Base-by-base conservation (phyloP, 2,113 vertebrate species). In the Pteruthius melanotis region DNA sequence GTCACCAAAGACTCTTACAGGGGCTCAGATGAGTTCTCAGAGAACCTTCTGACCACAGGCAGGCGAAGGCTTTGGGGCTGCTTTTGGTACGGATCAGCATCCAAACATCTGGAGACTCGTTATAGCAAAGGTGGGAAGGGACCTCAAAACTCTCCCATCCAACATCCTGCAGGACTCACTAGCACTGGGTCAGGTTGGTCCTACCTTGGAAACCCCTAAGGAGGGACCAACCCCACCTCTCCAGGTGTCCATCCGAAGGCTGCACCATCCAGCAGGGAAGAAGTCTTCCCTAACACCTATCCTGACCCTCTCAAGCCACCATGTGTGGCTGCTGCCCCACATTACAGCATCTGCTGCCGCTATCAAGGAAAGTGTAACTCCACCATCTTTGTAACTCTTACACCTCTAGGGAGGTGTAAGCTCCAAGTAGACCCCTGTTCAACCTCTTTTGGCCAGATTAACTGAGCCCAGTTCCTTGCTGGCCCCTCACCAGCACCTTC, bases 301-400 rank as follows among this genome's bases (percentile, higher is more conserved):
- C 22, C 26, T 4, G 1, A 8, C 33, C n/a, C 49, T 71, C 21
- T 53, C 44, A 64, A 90, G 44, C 13, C 57, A 56, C 33, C 35
- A n/a, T 6, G n/a, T 54, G 23, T 42, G 39, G 33, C 39, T 59
- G 24, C 30, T 60, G 40, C 27, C 71, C 22, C 27, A 15, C 0
- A 0, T 83, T 37, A 4, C 15, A 27, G 50, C 45, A 15, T 27
- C 65, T 71, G 64, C 33, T 75, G 72, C 13, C 0, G 0, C 42
- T 78, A 5, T 24, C 42, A 27, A 52, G 33, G 53, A 13, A 68
- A 44, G 33, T 21, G 15, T 33, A 57, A 31, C 22, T 80, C 59
- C 42, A 53, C 15, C 30, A 22, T 30, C 30, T 59, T 57, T 33
- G 7, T 40, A 66, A 63, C 64, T n/a, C n/a, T n/a, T 17, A 10